A percentile compares a stretch with the other conserved stretches of the same genome.
These are phyloP conservation scores for Mus pahari DNA, from an alignment of 2,113 vertebrate species.

Conservation along the genomic window DNA sequence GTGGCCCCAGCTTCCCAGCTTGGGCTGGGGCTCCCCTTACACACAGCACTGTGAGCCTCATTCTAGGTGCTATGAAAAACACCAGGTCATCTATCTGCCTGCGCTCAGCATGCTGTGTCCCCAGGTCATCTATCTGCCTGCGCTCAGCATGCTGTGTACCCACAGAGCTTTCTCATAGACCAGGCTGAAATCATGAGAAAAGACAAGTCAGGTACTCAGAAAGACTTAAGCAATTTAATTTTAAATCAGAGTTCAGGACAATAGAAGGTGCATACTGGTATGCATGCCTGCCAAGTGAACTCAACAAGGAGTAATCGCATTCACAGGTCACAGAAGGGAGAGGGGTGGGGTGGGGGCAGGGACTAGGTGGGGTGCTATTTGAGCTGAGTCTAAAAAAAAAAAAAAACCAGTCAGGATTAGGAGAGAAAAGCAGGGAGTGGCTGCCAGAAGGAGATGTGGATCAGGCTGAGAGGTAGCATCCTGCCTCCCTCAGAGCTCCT, in stretches of 20 bases:
- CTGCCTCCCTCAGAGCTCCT: background rate
- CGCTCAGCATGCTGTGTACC: background rate
- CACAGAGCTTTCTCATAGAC: background rate
- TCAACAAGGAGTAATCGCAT: background rate
- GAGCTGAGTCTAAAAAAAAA: slow-evolving; percentile 66
- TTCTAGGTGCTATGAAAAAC: background rate
- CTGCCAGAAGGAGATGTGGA: slow-evolving; percentile 22
- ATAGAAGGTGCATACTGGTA: background rate
- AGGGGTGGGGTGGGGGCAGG: background rate
- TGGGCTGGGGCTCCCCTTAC: background rate
- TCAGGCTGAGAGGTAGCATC: background rate
- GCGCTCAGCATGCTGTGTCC: background rate
- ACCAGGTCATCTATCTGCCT: background rate
- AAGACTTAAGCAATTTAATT: slow-evolving; percentile 48
- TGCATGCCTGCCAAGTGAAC: background rate
- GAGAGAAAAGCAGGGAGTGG: slow-evolving; percentile 9
- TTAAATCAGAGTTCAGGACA: slow-evolving; percentile 49
- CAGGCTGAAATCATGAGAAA: background rate
- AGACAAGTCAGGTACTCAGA: slow-evolving; percentile 2
- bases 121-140: background rate
- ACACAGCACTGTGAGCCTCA: background rate
- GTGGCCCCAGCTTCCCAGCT: background rate
- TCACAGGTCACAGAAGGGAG: slow-evolving; percentile 11
- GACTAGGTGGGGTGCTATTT: slow-evolving; percentile 28
- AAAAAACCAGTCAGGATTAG: slow-evolving; percentile 57